Base-by-base conservation (phyloP, 2,113 vertebrate genomes). In the Anhinga anhinga region DNA sequence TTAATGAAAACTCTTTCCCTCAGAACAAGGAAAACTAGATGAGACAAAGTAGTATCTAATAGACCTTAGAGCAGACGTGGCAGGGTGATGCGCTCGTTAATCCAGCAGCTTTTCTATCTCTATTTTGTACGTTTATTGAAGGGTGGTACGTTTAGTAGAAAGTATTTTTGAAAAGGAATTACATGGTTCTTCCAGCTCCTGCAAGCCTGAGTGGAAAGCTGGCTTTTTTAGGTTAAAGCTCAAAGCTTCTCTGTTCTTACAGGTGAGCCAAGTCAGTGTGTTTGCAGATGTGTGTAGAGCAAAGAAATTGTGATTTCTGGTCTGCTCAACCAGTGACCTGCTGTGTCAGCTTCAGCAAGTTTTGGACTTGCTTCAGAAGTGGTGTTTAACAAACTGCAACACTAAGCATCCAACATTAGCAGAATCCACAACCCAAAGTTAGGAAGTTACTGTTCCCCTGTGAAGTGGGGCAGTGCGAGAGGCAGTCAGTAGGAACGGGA, bases 231-330 rank as follows among this genome's bases (percentile, higher is more conserved):
- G 38, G 77, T 90, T 91, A 92, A 85, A 93, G 78, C 73, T 91
- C 40, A 77, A 13, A 91, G 49, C 45, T 65, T 69, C 40, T 76
- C 12, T 76, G 8, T 55, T 86, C 36, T 65, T n/a, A 50, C 20
- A 79, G 30, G 73, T 89, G 78, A 92, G 73, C 36, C 47, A 65
- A 76, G 40, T 38, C 58, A 42, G 5, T 27, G 56, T 56, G 52
- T 85, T 93, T 93, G 49, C 70, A 90, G 53, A 36, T 65, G 53
- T 50, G 16, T 36, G 34, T 36, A 40, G 47, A 91, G 77, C 83
- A 94, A 71, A 82, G 52, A 53, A 72, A 58, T 72, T 93, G 93
- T 94, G 95, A 93, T 95, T 97, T 91, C 81, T 95, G 66, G 15
- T 82, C 47, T 90, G 86, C 52, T 97, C 62, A 95, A 85, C 58